phyloP scores from a whole-genome alignment of 1,140 invertebrate genomes.

The Pachypsylla venusta region DNA sequence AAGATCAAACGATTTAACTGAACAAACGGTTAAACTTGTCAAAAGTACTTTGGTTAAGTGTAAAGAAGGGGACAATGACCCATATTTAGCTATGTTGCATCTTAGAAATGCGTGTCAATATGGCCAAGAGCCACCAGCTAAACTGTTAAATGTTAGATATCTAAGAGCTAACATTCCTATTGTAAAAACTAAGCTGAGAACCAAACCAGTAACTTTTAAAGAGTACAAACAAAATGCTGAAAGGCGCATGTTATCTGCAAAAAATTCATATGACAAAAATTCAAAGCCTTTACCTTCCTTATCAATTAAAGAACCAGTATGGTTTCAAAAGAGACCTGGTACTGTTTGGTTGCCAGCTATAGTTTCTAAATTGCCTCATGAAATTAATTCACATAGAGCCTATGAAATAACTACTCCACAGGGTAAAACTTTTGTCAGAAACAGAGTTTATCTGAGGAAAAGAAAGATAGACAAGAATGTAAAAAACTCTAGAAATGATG shows the following conservation, averaged over 20 bases:
- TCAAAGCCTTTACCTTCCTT: not conserved
- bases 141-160: constrained; percentile 6
- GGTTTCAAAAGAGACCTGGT: constrained; percentile 27
- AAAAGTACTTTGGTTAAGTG: constrained; percentile 15
- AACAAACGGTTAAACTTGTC: constrained; percentile 14
- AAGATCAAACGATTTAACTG: constrained; percentile 18
- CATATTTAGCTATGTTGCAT: constrained; percentile 12
- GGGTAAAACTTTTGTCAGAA: not conserved
- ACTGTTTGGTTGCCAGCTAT: constrained; percentile 22
- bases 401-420: not conserved
- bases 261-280: not conserved
- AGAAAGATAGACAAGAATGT: too few relatives aligned
- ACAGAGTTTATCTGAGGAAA: constrained; percentile 12
- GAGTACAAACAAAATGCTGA: not conserved
- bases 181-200: not conserved
- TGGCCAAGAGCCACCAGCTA: not conserved
- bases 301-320: not conserved
- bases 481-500: too few relatives aligned
- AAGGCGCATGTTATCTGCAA: not conserved
- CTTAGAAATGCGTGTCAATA: not conserved
- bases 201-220: not conserved
- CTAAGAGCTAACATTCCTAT: constrained; percentile 24
- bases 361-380: not conserved
- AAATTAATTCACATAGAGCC: not conserved
- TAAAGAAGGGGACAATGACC: not conserved